Conservation (phyloP, 2,797 vertebrate species). For the Spinibarbus caldwelli region DNA sequence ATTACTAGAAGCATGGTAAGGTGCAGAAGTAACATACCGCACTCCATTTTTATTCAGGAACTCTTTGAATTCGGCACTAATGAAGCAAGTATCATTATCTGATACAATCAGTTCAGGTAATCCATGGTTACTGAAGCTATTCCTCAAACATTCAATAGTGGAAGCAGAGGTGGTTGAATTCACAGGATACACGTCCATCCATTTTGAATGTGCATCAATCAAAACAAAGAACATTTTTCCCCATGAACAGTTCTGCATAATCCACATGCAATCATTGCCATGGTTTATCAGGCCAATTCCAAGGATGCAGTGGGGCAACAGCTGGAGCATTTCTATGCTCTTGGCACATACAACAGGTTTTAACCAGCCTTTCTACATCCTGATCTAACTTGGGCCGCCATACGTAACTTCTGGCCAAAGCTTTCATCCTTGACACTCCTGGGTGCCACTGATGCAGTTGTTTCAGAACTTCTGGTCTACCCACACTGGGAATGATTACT, state of each 20-base stretch:
- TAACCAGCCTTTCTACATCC: too few relatives aligned
- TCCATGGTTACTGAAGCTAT: conserved; percentile 30
- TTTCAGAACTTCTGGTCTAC: neutral
- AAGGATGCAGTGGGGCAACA: neutral
- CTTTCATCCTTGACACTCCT: too few relatives aligned
- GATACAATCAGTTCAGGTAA: conserved; percentile 24
- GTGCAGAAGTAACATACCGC: neutral
- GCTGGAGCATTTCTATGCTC: neutral
- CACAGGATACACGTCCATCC: conserved; percentile 39
- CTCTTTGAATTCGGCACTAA: too few relatives aligned
- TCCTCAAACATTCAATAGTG: conserved; percentile 22
- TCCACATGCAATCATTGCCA: neutral
- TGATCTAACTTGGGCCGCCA: too few relatives aligned
- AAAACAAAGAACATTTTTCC: conserved; percentile 10
- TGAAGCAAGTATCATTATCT: neutral
- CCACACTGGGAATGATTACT: neutral
- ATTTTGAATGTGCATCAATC: conserved; percentile 51
- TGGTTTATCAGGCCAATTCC: neutral
- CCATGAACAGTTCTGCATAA: conserved; percentile 48
- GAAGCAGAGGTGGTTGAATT: neutral
- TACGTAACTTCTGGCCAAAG: too few relatives aligned
- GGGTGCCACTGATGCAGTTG: neutral
- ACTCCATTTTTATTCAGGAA: neutral
- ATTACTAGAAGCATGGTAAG: neutral
- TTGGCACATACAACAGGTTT: neutral